Percentiles rank a stretch among this genome's conserved stretches.
Evolutionary conservation across 2,888 invertebrate species (phyloP).

Genomic region (Monoplex corrugatus): DNA sequence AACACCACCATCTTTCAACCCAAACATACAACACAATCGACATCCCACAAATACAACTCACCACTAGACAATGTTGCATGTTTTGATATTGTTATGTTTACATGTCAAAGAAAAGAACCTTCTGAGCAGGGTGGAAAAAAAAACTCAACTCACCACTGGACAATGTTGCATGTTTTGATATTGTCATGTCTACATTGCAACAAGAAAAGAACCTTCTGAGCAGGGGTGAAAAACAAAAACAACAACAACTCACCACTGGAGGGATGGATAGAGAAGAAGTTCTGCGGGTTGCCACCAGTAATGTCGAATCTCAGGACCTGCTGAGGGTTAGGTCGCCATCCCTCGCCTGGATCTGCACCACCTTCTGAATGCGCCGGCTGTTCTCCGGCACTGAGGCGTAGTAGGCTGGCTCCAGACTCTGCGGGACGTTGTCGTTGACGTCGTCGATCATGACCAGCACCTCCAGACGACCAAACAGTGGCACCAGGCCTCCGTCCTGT

Average conservation of each 20-base stretch:
- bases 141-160: too few relatives aligned
- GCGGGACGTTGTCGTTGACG: slow-evolving; percentile 96
- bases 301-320: slow-evolving; percentile 90
- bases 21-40: too few relatives aligned
- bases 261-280: slow-evolving; percentile 93
- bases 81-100: too few relatives aligned
- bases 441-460: slow-evolving; percentile 92
- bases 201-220: too few relatives aligned
- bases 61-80: too few relatives aligned
- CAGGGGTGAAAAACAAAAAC: not conserved
- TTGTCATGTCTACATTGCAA: too few relatives aligned
- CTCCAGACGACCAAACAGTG: slow-evolving; percentile 91
- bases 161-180: too few relatives aligned
- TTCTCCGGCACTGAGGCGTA: slow-evolving; percentile 86
- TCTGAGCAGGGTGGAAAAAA: too few relatives aligned
- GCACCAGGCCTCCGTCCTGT: slow-evolving; percentile 92
- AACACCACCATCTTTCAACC: too few relatives aligned
- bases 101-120: too few relatives aligned
- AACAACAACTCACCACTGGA: slow-evolving; percentile 87
- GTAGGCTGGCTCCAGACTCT: slow-evolving; percentile 93
- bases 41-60: too few relatives aligned
- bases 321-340: slow-evolving; percentile 88
- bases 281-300: slow-evolving; percentile 94
- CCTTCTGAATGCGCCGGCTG: slow-evolving; percentile 82
- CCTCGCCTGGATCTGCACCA: slow-evolving; percentile 88